Evolutionary conservation across 2,797 vertebrate species (phyloP).

Genomic region (Adrianichthys oophorus): DNA sequence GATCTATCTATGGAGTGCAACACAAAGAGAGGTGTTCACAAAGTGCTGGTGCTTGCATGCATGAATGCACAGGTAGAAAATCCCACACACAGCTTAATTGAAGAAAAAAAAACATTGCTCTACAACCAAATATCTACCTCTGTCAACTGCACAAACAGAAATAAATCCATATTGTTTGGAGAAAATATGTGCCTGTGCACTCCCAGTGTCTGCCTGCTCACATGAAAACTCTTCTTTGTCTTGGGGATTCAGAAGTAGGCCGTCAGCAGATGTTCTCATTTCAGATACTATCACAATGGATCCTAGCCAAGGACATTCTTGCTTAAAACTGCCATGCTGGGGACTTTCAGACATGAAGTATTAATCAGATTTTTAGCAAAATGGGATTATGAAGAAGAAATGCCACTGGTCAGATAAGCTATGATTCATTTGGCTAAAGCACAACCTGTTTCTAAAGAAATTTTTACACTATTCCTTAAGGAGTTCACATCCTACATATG

Average conservation of each 20-base stretch:
- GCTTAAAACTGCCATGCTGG: slow-evolving; percentile 54
- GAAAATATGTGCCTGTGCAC: slow-evolving; percentile 33
- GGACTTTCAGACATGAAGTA: slow-evolving; percentile 61
- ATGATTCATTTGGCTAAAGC: slow-evolving; percentile 41
- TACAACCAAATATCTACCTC: slow-evolving; percentile 34
- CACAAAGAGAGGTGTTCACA: slow-evolving; percentile 43
- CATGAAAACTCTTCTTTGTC: slow-evolving; percentile 49
- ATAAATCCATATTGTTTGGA: slow-evolving; percentile 24
- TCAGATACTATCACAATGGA: slow-evolving; percentile 62
- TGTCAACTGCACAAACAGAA: slow-evolving; percentile 11
- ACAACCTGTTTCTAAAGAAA: slow-evolving; percentile 34
- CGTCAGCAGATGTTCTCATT: slow-evolving; percentile 65
- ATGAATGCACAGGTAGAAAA: slow-evolving; percentile 48
- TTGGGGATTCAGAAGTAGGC: slow-evolving; percentile 72
- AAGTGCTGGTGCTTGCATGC: slow-evolving; percentile 39
- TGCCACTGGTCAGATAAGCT: slow-evolving; percentile 38
- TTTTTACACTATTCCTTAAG: slow-evolving; percentile 3
- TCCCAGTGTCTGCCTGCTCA: slow-evolving; percentile 36
- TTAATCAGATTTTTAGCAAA: slow-evolving; percentile 60
- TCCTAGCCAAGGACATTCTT: slow-evolving; percentile 67
- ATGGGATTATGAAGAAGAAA: slow-evolving; percentile 50
- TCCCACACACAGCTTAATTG: slow-evolving; percentile 38
- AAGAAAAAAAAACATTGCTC: slow-evolving; percentile 33
- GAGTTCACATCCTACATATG: slow-evolving; percentile 31
- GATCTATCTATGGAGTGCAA: slow-evolving; percentile 24